Percentiles rank a stretch among this genome's conserved stretches.
Conservation (phyloP, 2,888 invertebrate genomes). For the Prosopocoilus inquinatus region DNA sequence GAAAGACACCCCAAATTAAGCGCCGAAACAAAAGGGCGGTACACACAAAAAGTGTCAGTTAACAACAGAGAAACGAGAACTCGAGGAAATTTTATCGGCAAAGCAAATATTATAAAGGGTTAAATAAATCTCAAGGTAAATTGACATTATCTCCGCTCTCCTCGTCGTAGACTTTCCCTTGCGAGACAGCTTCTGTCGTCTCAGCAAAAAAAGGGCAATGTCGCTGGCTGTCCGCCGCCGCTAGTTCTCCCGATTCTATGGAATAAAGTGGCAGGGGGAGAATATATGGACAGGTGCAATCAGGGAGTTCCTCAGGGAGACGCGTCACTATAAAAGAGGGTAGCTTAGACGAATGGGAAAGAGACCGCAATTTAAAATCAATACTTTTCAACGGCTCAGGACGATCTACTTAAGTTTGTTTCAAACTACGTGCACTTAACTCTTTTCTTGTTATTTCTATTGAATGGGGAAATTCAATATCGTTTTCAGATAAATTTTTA, state of each 20-base stretch:
- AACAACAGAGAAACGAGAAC: no score
- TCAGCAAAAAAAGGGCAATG: constrained; percentile 43
- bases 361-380: constrained; percentile 50
- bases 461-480: no score
- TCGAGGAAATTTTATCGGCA: background rate
- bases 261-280: constrained; percentile 37
- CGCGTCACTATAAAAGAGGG: constrained; percentile 47
- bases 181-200: constrained; percentile 43
- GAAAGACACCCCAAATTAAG: no score
- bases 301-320: constrained; percentile 48
- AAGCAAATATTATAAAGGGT: constrained; percentile 33
- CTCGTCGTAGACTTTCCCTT: constrained; percentile 38
- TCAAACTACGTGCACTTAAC: no score
- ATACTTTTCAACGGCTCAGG: constrained; percentile 39
- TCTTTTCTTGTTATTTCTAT: no score
- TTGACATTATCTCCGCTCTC: constrained; percentile 46
- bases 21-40: no score
- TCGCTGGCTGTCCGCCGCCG: constrained; percentile 27
- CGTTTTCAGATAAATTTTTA: no score
- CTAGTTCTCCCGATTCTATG: constrained; percentile 31
- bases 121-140: constrained; percentile 47
- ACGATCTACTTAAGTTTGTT: no score
- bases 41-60: no score
- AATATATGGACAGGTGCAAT: constrained; percentile 52
- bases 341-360: constrained; percentile 42